Base-by-base conservation (phyloP, 2,888 invertebrate species). In the Tetanocera ferruginea region DNA sequence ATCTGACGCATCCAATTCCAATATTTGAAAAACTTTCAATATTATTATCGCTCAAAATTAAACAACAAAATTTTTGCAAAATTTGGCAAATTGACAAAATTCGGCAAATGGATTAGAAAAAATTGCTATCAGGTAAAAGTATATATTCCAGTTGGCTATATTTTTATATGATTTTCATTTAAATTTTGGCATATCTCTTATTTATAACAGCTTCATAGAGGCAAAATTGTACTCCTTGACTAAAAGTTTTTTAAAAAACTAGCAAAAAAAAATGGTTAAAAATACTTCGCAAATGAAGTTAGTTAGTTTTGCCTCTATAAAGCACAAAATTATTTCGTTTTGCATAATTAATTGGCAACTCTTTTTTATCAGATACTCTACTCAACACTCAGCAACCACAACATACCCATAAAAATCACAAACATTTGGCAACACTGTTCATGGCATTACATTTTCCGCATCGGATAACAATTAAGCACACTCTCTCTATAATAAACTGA, bases 321-420 rank as follows among this genome's bases (percentile, higher is more conserved):
- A 23, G 25, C 6, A 2, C 1, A 23, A 60, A 60, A 28, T 1
- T 60, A 4, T 60, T 23, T 11, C 14, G 11, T 9, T 55, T 8
- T 60, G n/a, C 5, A 6, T 14, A 60, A 19, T 67, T 37, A 31
- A 28, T n/a, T 31, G 25, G 52, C 52, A 28, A 51, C 28, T 55
- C 14, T 69, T 51, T 69, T 28, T 23, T 8, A 51, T 51, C n/a
- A 67, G 43, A 23, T 37, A 66, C 37, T n/a, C 19, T n/a, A n/a
- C n/a, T 43, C 69, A 51, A 51, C 69, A 69, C 49, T 52, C 37
- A 67, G 43, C 67, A 67, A 49, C 67, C n/a, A 43, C 67, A 67
- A 67, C 37, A 67, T 43, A 67, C 23, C 67, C 43, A n/a, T n/a
- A 23, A 49, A 67, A 60, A 14, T 19, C 43, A 43, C 3, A n/a